Percentiles rank a stretch among this genome's conserved stretches.
Conservation (phyloP, 2,797 vertebrate species). For the Pelodytes ibericus region DNA sequence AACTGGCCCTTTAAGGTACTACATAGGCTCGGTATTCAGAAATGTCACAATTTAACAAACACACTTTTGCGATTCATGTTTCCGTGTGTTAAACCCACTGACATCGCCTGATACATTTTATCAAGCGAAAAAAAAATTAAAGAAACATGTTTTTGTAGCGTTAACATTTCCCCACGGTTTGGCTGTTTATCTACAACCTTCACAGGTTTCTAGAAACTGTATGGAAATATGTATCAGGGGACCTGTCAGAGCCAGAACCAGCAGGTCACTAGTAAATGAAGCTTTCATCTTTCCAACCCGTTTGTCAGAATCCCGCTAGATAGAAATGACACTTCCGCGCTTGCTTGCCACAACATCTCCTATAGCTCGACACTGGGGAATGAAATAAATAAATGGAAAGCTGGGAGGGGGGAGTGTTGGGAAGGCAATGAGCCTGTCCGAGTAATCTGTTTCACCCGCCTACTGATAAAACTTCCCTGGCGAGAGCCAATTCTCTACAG, state of each 20-base stretch:
- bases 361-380: slow-evolving; percentile 1
- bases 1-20: too few species aligned
- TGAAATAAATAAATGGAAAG: slow-evolving; percentile 38
- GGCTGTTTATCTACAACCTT: slow-evolving; percentile 12
- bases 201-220: neutral
- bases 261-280: slow-evolving; percentile 13
- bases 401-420: neutral
- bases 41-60: too few species aligned
- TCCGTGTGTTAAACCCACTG: too few species aligned
- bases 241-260: neutral
- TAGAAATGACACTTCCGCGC: slow-evolving; percentile 13
- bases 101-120: neutral
- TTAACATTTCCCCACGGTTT: neutral
- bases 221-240: neutral
- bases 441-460: slow-evolving; percentile 11
- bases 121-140: neutral
- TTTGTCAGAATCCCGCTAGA: slow-evolving; percentile 15
- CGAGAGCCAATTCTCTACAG: neutral
- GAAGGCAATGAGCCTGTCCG: neutral
- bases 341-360: slow-evolving; percentile 6
- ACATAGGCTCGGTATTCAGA: too few species aligned
- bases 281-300: slow-evolving; percentile 18
- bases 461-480: neutral
- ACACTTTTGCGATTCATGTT: too few species aligned
- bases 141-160: neutral